Conservation (phyloP, 2,888 invertebrate genomes). For the Bugula neritina region DNA sequence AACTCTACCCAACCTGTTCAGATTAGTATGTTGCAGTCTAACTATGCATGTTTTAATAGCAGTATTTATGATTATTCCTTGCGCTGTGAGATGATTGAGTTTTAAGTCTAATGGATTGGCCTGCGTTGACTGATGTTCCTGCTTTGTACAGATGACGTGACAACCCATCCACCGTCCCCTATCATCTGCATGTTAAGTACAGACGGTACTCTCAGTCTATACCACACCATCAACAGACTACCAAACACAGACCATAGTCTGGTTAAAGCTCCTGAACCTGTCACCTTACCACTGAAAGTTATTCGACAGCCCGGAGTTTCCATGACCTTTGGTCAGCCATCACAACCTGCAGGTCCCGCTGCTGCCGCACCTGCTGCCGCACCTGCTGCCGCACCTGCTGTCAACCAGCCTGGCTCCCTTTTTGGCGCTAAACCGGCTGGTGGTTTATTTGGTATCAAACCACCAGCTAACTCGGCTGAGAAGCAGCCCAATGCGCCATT, state of each 20-base stretch:
- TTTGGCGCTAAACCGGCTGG: background rate
- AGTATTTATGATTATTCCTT: background rate
- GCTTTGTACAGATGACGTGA: background rate
- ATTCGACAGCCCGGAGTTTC: background rate
- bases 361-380: background rate
- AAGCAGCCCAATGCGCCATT: background rate
- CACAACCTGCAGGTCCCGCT: background rate
- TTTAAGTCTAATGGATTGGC: background rate
- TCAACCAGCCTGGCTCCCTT: background rate
- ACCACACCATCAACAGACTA: conserved; percentile 8
- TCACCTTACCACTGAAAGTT: background rate
- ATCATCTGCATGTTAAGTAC: conserved; percentile 16
- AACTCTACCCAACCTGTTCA: background rate
- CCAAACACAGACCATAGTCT: conserved; percentile 1
- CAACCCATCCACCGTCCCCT: conserved; percentile 3
- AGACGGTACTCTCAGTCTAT: conserved; percentile 3
- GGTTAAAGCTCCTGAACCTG: background rate
- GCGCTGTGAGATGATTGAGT: background rate
- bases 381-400: background rate
- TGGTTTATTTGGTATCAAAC: background rate
- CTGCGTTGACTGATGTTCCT: background rate
- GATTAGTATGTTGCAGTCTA: background rate
- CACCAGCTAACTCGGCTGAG: no score
- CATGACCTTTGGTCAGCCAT: background rate
- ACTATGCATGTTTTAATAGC: background rate